Evolutionary conservation across 2,888 invertebrate genomes (phyloP).

Genomic region (Agrochola lychnidis): DNA sequence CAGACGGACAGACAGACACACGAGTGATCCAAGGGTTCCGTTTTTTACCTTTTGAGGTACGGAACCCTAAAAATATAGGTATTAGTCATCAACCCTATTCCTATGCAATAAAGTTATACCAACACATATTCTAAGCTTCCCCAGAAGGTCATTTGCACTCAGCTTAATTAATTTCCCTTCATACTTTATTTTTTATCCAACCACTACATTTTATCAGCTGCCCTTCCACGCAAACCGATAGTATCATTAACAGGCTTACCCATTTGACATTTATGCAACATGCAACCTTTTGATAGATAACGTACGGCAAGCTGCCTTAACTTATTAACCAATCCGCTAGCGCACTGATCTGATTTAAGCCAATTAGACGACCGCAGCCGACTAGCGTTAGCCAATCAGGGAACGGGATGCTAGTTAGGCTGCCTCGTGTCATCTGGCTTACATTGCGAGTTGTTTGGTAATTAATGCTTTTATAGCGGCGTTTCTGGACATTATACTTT

Average conservation of each 20-base stretch:
- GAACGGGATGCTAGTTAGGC: slow-evolving; percentile 5
- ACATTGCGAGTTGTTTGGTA: neutral
- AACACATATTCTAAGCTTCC: neutral
- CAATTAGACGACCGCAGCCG: slow-evolving; percentile 41
- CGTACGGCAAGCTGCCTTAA: slow-evolving; percentile 4
- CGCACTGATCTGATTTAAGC: slow-evolving; percentile 31
- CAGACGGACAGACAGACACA: no score
- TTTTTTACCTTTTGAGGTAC: no score
- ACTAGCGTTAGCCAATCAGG: slow-evolving; percentile 23
- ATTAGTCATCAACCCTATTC: no score
- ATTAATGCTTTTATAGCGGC: neutral
- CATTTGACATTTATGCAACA: slow-evolving; percentile 54
- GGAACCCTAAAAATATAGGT: no score
- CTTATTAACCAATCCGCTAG: slow-evolving; percentile 38
- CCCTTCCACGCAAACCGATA: slow-evolving; percentile 41
- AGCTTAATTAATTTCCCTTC: slow-evolving; percentile 14
- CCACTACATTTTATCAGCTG: slow-evolving; percentile 38
- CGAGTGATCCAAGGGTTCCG: no score
- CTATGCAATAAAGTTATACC: no score
- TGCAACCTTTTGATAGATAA: slow-evolving; percentile 39
- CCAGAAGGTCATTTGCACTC: slow-evolving; percentile 17
- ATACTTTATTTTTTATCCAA: slow-evolving; percentile 24
- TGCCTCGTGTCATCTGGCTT: slow-evolving; percentile 16
- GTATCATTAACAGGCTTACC: slow-evolving; percentile 36
- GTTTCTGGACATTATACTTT: no score